These are phyloP conservation scores for Agriotes lineatus DNA, from an alignment of 2,888 invertebrate genomes.

Conservation along the genomic window DNA sequence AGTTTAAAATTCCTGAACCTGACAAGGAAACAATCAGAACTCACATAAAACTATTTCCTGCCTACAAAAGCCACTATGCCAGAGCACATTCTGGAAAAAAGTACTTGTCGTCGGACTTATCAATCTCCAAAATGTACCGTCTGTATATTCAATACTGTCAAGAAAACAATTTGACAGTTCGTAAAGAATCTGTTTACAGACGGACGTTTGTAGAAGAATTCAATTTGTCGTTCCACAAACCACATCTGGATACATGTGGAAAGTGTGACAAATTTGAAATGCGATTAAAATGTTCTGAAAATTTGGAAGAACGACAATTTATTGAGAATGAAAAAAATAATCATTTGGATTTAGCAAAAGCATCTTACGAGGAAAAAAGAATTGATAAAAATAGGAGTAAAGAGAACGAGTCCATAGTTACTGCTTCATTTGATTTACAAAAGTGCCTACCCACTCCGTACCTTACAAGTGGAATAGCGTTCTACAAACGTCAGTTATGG, in stretches of 20 bases:
- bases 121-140: slow-evolving; percentile 11
- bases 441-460: slow-evolving; percentile 23
- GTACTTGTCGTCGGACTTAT: slow-evolving; percentile 6
- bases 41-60: slow-evolving; percentile 22
- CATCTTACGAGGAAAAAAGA: slow-evolving; percentile 19
- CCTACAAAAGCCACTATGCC: slow-evolving; percentile 24
- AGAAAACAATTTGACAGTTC: slow-evolving; percentile 12
- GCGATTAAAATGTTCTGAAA: slow-evolving; percentile 27
- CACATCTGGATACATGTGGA: slow-evolving; percentile 25
- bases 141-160: background rate
- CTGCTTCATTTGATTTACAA: slow-evolving; percentile 20
- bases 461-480: slow-evolving; percentile 19
- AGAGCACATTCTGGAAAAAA: slow-evolving; percentile 8
- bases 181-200: slow-evolving; percentile 19
- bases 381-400: slow-evolving; percentile 24
- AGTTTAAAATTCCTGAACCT: slow-evolving; percentile 12
- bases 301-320: slow-evolving; percentile 10
- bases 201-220: slow-evolving; percentile 24
- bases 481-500: slow-evolving; percentile 31
- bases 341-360: slow-evolving; percentile 24
- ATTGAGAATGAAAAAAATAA: slow-evolving; percentile 14
- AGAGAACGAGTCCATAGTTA: slow-evolving; percentile 20
- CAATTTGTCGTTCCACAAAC: slow-evolving; percentile 24
- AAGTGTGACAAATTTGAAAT: slow-evolving; percentile 29
- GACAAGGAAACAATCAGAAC: background rate